A percentile compares a stretch with the other conserved stretches of the same genome.
These are phyloP conservation scores for Tragelaphus buxtoni DNA, from an alignment of 2,113 vertebrate genomes.

Conservation along the genomic window DNA sequence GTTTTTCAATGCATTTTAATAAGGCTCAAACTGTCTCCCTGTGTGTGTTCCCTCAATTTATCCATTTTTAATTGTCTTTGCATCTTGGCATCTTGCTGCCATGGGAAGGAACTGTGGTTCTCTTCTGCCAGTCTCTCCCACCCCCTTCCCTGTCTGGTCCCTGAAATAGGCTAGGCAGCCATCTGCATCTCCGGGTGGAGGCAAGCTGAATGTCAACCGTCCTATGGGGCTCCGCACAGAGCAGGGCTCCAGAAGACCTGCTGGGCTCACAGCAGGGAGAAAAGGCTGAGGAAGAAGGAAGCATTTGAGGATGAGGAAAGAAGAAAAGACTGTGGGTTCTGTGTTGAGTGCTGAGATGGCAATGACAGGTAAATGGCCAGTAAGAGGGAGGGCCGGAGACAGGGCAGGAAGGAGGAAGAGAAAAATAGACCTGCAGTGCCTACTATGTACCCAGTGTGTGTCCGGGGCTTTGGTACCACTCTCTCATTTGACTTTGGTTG, in stretches of 20 bases:
- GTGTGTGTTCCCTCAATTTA: slow-evolving; percentile 24
- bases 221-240: slow-evolving; percentile 26
- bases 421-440: neutral
- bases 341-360: neutral
- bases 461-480: neutral
- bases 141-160: slow-evolving; percentile 32
- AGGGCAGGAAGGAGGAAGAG: neutral
- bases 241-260: slow-evolving; percentile 54
- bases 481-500: neutral
- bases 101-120: neutral
- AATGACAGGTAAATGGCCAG: neutral
- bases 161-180: slow-evolving; percentile 58
- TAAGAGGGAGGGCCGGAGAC: neutral
- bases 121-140: slow-evolving; percentile 27
- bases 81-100: slow-evolving; percentile 48
- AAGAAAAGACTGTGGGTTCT: neutral
- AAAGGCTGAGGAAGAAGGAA: neutral
- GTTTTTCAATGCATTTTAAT: slow-evolving; percentile 26
- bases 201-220: slow-evolving; percentile 74
- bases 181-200: slow-evolving; percentile 68
- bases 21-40: neutral
- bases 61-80: slow-evolving; percentile 57
- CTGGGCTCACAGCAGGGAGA: slow-evolving; percentile 32
- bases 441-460: neutral
- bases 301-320: neutral